phyloP scores from a whole-genome alignment of 2,113 vertebrate species.

The Sander vitreus region DNA sequence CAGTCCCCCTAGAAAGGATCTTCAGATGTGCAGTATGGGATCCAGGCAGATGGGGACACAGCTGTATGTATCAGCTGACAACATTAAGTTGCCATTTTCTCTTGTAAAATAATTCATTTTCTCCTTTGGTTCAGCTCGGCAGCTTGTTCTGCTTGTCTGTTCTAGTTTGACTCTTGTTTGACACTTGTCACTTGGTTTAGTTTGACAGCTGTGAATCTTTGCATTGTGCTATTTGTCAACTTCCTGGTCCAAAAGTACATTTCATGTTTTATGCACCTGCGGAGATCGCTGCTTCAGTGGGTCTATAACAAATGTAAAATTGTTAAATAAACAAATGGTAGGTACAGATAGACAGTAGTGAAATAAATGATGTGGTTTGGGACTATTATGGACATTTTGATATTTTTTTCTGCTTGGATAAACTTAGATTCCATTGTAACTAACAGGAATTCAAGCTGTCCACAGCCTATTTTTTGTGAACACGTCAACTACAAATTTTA shows the following conservation, averaged over 20 bases:
- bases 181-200: constrained; percentile 1
- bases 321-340: neutral
- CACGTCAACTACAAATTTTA: too few relatives aligned
- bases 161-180: constrained; percentile 22
- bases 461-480: too few relatives aligned
- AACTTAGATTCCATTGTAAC: neutral
- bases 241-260: neutral
- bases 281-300: neutral
- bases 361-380: neutral
- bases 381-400: neutral
- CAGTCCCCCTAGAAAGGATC: constrained; percentile 17
- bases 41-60: neutral
- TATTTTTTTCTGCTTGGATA: too few relatives aligned
- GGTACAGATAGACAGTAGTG: too few relatives aligned
- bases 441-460: too few relatives aligned
- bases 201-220: constrained; percentile 26
- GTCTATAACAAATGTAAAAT: constrained; percentile 7
- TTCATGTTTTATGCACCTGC: constrained; percentile 22
- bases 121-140: neutral
- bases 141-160: constrained; percentile 14
- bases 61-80: constrained; percentile 28
- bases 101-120: neutral
- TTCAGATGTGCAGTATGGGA: neutral
- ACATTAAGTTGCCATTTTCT: constrained; percentile 21
- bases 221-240: constrained; percentile 4